phyloP scores from a whole-genome alignment of 1,140 invertebrate genomes.

The Drosophila busckii region DNA sequence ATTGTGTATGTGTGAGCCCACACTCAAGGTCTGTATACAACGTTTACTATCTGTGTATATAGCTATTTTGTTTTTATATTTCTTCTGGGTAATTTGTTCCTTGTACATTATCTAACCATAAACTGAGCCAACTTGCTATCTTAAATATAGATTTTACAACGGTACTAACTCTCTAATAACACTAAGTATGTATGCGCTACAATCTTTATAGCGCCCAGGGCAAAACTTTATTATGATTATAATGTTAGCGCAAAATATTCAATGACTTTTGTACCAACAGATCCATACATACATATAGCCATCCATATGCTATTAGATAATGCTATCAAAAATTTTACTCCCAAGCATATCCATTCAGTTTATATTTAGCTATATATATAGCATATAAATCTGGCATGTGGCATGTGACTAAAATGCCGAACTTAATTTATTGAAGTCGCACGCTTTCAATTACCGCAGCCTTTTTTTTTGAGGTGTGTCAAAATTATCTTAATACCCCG shows the following conservation, averaged over 20 bases:
- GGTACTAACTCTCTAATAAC: conserved; percentile 62
- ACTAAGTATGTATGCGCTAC: too few relatives aligned
- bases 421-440: conserved; percentile 12
- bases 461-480: conserved; percentile 12
- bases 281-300: too few relatives aligned
- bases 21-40: conserved; percentile 10
- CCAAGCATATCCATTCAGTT: too few relatives aligned
- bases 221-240: conserved; percentile 47
- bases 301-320: too few relatives aligned
- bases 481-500: conserved; percentile 27
- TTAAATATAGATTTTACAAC: conserved; percentile 65
- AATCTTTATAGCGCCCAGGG: conserved; percentile 57
- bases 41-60: conserved; percentile 9
- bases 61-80: conserved; percentile 5
- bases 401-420: conserved; percentile 28
- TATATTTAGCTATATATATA: conserved; percentile 2
- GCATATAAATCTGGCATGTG: conserved; percentile 17
- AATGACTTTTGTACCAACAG: conserved; percentile 63
- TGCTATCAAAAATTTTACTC: too few relatives aligned
- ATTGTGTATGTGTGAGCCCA: conserved; percentile 7
- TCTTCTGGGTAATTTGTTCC: conserved; percentile 10
- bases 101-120: conserved; percentile 43
- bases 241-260: conserved; percentile 19
- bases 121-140: conserved; percentile 47
- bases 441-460: conserved; percentile 1